These are phyloP conservation scores for Aspiorhynchus laticeps DNA, from an alignment of 2,113 vertebrate species.

Conservation along the genomic window DNA sequence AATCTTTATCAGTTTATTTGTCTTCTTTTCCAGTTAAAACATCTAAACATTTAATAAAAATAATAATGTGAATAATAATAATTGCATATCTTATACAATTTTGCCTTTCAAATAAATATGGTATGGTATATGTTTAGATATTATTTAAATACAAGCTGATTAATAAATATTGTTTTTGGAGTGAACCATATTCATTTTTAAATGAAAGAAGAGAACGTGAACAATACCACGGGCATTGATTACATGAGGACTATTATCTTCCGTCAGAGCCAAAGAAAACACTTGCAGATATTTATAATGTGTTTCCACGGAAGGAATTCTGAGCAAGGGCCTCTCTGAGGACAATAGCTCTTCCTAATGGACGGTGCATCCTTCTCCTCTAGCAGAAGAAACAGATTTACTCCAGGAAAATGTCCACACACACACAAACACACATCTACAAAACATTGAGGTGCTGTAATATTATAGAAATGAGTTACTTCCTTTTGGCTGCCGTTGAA, in stretches of 20 bases:
- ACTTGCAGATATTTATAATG: conserved; percentile 52
- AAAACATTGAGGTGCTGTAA: conserved; percentile 7
- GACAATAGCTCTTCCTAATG: conserved; percentile 53
- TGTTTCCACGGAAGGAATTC: conserved; percentile 55
- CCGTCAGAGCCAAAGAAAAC: conserved; percentile 52
- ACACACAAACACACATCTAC: conserved; percentile 24
- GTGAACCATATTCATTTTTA: background rate
- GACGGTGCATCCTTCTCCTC: conserved; percentile 41
- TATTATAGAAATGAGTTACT: conserved; percentile 17
- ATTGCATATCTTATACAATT: background rate
- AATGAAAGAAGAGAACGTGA: conserved; percentile 33
- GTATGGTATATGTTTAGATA: background rate
- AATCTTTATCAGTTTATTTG: background rate
- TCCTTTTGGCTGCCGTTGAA: conserved; percentile 11
- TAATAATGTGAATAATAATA: background rate
- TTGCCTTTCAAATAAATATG: background rate
- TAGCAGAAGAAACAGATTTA: conserved; percentile 44
- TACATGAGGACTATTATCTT: conserved; percentile 45
- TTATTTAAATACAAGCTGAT: background rate
- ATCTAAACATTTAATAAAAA: background rate
- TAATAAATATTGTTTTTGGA: background rate
- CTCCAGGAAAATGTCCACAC: conserved; percentile 26
- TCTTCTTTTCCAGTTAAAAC: background rate
- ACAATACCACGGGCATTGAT: conserved; percentile 37
- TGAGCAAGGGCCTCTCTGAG: conserved; percentile 40